Evolutionary conservation across 2,888 invertebrate species (phyloP).

Genomic region (Scrobipalpa atriplicella): DNA sequence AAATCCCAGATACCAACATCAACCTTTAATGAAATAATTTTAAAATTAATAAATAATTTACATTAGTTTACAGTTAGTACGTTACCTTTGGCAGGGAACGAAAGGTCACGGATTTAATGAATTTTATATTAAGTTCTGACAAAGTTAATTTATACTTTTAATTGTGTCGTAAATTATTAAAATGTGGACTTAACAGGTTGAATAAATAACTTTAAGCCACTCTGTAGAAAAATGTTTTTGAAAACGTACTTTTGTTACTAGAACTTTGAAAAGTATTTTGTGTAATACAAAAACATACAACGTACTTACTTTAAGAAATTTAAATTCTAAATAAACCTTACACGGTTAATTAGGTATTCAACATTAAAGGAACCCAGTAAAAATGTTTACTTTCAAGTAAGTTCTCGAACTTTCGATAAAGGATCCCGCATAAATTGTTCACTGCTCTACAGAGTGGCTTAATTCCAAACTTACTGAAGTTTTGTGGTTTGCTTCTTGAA

Average conservation of each 20-base stretch:
- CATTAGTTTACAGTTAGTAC: slow-evolving; percentile 31
- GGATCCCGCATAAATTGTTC: background rate
- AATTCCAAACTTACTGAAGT: background rate
- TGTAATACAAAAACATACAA: no score
- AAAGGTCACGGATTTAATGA: slow-evolving; percentile 3
- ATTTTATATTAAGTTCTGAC: slow-evolving; percentile 4
- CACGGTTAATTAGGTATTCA: background rate
- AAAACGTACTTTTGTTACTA: no score
- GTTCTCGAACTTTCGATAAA: background rate
- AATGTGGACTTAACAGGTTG: no score
- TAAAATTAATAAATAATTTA: slow-evolving; percentile 53
- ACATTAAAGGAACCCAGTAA: background rate
- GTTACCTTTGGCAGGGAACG: slow-evolving; percentile 18
- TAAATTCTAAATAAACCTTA: no score
- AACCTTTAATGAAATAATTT: slow-evolving; percentile 67
- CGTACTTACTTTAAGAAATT: no score
- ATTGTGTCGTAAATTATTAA: background rate
- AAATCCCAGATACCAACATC: slow-evolving; percentile 55
- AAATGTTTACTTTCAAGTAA: background rate
- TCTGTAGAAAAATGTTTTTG: no score
- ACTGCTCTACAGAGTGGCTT: background rate
- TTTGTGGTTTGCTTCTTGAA: background rate
- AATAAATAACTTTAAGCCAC: background rate
- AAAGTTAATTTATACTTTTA: slow-evolving; percentile 10
- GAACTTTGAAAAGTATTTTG: no score